Base-by-base conservation (phyloP, 2,113 vertebrate genomes). In the Zingel zingel region DNA sequence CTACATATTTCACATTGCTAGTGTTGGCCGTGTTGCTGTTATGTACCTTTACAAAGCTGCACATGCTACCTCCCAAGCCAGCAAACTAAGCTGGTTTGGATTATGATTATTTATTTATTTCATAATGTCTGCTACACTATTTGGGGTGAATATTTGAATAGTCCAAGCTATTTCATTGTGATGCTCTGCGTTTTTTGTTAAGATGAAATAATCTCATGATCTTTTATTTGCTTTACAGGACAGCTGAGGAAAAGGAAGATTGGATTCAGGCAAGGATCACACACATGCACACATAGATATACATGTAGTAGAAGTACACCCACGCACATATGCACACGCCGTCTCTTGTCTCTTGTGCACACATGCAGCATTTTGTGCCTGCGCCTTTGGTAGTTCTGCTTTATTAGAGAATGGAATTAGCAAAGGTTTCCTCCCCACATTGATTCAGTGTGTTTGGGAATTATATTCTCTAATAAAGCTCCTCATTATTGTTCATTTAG, bases 161-260 rank as follows among this genome's bases (percentile, higher is more conserved):
- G 23, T 50, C 23, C 2, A 43, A 71, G n/a, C n/a, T 1, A 45
- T 74, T 53, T 67, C 2, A 64, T 36, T 21, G 14, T 30, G 50
- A 27, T 84, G 30, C 7, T 67, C 6, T 54, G 30, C 27, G 3
- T 30, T 67, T 51, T 33, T 7, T 69, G 14, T 56, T 39, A 16
- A 23, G 5, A 71, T 79, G 45, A 64, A 83, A 45, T 36, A 5
- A 64, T 33, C 45, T 36, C 8, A 63, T 79, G 4, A 36, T 78
- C 25, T 50, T 61, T 79, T 59, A 74, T 93, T 81, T 94, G 21
- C 80, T 94, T 91, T 86, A 74, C 83, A 99, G 98, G 93, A 97
- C 97, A 2, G 97, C 99, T 84, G 98, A 99, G 51, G 98, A 99
- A 89, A 98, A 98, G 86, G 96, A 96, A 89, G 97, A 98, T 50